A percentile compares a stretch with the other conserved stretches of the same genome.
Evolutionary conservation across 2,797 vertebrate species (phyloP).

Genomic region (Sparidentex hasta): DNA sequence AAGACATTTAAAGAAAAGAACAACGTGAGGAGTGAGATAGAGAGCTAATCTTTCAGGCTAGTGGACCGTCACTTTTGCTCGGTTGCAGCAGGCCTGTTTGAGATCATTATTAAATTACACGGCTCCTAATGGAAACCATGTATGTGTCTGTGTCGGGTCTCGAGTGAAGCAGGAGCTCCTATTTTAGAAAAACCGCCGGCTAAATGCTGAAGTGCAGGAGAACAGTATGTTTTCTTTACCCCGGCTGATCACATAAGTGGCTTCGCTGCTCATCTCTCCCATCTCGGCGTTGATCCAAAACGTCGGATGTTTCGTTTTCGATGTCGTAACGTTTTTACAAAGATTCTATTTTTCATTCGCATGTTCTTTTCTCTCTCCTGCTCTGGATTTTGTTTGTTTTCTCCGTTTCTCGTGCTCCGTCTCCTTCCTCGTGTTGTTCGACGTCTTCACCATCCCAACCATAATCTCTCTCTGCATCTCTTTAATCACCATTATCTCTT

Average conservation of each 20-base stretch:
- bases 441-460: neutral
- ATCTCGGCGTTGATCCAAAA: neutral
- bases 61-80: conserved; percentile 56
- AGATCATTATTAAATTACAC: conserved; percentile 79
- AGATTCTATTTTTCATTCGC: too few species aligned
- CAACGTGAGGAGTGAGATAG: conserved; percentile 17
- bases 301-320: neutral
- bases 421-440: neutral
- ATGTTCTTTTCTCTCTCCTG: neutral
- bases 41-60: conserved; percentile 46
- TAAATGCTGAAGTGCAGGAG: conserved; percentile 37
- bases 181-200: conserved; percentile 62
- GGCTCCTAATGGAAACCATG: conserved; percentile 80
- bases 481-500: conserved; percentile 10
- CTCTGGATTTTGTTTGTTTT: neutral
- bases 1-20: neutral
- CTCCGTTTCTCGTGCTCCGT: neutral
- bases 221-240: neutral
- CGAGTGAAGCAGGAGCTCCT: conserved; percentile 59
- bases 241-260: conserved; percentile 10
- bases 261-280: conserved; percentile 3
- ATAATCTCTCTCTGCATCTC: conserved; percentile 11
- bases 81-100: conserved; percentile 68
- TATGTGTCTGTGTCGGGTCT: conserved; percentile 70
- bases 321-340: too few species aligned